phyloP scores from a whole-genome alignment of 2,888 invertebrate species.

The Ceraclea dissimilis region DNA sequence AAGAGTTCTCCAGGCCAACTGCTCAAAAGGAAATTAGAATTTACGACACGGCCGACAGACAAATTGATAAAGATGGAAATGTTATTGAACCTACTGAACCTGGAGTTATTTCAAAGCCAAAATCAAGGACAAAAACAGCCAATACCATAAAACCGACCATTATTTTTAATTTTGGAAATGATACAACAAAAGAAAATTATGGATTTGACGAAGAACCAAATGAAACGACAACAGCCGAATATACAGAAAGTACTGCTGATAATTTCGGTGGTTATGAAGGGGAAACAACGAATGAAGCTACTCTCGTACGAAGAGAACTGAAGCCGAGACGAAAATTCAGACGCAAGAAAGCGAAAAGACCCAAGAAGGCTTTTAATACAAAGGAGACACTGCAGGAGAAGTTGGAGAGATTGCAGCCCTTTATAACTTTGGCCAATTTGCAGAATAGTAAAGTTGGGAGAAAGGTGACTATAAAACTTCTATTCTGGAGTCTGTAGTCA shows the following conservation, averaged over 20 bases:
- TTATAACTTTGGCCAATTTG: slow-evolving; percentile 64
- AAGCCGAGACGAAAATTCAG: slow-evolving; percentile 6
- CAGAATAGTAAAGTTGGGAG: slow-evolving; percentile 74
- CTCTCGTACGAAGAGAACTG: slow-evolving; percentile 18
- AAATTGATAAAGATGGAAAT: slow-evolving; percentile 19
- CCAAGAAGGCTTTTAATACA: slow-evolving; percentile 9
- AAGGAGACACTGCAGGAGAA: slow-evolving; percentile 46
- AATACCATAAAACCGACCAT: neutral
- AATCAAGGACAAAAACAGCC: no score
- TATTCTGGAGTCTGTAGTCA: no score
- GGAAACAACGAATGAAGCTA: neutral
- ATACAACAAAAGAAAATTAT: neutral
- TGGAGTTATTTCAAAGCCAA: neutral
- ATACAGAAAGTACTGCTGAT: no score
- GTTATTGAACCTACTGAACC: slow-evolving; percentile 2
- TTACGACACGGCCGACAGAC: slow-evolving; percentile 25
- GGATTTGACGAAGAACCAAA: neutral
- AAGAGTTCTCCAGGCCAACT: slow-evolving; percentile 31
- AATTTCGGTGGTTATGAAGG: neutral
- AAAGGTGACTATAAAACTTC: slow-evolving; percentile 50
- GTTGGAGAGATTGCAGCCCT: slow-evolving; percentile 42
- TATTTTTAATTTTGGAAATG: neutral
- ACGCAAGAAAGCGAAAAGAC: slow-evolving; percentile 4
- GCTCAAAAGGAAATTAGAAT: slow-evolving; percentile 20
- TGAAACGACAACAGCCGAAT: neutral